A percentile compares a stretch with the other conserved stretches of the same genome.
Evolutionary conservation across 2,113 vertebrate species (phyloP).

Genomic region (Tamias sibiricus): DNA sequence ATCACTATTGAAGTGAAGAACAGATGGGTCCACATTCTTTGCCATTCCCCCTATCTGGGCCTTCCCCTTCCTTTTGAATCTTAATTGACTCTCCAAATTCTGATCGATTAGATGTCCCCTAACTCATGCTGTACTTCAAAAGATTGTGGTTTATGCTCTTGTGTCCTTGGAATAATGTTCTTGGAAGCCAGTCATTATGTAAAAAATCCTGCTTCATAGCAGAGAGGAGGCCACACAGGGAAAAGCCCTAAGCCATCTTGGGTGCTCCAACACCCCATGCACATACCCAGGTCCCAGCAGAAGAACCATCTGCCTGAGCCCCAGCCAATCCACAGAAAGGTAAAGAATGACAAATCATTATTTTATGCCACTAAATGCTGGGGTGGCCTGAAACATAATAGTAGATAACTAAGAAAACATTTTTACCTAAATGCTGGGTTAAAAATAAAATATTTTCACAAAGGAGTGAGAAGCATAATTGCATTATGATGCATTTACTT

Average conservation of each 20-base stretch:
- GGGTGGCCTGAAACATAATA: background rate
- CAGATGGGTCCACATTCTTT: background rate
- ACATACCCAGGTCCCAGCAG: background rate
- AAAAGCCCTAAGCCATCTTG: background rate
- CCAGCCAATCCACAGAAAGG: background rate
- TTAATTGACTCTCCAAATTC: background rate
- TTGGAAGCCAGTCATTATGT: background rate
- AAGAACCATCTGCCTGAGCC: background rate
- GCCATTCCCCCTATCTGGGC: background rate
- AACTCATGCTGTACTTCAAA: background rate
- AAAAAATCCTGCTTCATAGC: background rate
- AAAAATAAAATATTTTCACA: constrained; percentile 34
- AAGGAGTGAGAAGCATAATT: background rate
- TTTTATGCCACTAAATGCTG: background rate
- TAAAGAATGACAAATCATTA: background rate
- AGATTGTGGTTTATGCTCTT: background rate
- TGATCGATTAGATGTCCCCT: background rate
- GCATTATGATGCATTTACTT: background rate
- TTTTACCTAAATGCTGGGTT: background rate
- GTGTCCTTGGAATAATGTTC: background rate
- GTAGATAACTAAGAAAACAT: background rate
- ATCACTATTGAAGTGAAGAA: background rate
- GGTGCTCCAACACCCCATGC: background rate
- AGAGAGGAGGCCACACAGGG: background rate
- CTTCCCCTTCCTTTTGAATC: background rate